phyloP scores from a whole-genome alignment of 1,140 invertebrate genomes.

The Brachionus manjavacas region DNA sequence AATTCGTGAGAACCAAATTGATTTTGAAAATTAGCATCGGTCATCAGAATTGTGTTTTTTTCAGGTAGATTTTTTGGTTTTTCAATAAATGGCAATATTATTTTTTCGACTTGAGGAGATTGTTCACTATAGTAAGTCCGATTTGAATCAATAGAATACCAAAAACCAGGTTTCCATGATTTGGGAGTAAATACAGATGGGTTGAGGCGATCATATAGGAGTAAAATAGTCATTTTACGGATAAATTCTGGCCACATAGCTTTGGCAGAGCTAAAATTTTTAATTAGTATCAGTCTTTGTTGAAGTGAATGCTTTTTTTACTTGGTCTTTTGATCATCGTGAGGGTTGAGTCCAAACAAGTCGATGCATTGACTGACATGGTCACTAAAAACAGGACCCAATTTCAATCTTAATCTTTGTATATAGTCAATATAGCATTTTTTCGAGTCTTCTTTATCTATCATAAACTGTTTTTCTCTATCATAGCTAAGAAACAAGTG shows the following conservation, averaged over 20 bases:
- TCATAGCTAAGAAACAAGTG: background rate
- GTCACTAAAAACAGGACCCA: background rate
- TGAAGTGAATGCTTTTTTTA: background rate
- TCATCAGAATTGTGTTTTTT: background rate
- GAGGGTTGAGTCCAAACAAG: background rate
- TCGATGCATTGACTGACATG: slow-evolving; percentile 15
- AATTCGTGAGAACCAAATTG: slow-evolving; percentile 24
- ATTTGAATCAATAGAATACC: background rate
- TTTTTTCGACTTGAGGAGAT: background rate
- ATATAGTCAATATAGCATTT: slow-evolving; percentile 16
- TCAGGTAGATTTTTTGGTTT: background rate
- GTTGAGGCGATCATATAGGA: slow-evolving; percentile 15
- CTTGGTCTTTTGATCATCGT: slow-evolving; percentile 2
- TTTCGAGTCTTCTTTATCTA: slow-evolving; percentile 20
- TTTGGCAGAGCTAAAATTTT: slow-evolving; percentile 5
- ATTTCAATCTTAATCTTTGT: slow-evolving; percentile 7
- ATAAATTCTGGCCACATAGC: slow-evolving; percentile 40
- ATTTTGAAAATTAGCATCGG: background rate
- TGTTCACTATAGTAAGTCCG: background rate
- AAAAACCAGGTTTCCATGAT: background rate
- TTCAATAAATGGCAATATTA: background rate
- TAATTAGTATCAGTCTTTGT: background rate
- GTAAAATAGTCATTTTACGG: slow-evolving; percentile 8
- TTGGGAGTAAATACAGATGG: background rate
- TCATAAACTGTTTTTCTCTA: slow-evolving; percentile 9